These are phyloP conservation scores for Amphiprion ocellaris DNA, from an alignment of 2,113 vertebrate species.

Conservation along the genomic window DNA sequence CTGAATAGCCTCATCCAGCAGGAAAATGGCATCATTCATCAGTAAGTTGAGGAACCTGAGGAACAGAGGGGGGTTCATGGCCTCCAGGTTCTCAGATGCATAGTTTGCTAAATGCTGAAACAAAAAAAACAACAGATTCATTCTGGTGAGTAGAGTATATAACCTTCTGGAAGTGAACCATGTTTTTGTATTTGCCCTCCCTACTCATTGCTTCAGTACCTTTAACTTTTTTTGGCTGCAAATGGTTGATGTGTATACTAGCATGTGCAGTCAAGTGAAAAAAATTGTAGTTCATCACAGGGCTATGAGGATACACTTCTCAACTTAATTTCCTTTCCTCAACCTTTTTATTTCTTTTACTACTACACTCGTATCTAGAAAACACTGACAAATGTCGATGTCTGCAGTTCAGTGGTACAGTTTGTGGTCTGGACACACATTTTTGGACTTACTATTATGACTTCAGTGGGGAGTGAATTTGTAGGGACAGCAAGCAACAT, in stretches of 20 bases:
- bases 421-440: neutral
- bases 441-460: neutral
- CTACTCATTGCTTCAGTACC: neutral
- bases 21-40: slow-evolving; percentile 97
- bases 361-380: neutral
- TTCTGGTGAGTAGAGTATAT: neutral
- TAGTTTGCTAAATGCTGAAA: slow-evolving; percentile 92
- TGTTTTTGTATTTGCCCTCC: no score
- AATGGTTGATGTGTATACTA: neutral
- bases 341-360: neutral
- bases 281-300: neutral
- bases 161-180: neutral
- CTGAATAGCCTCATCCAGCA: slow-evolving; percentile 99
- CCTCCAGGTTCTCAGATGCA: slow-evolving; percentile 96
- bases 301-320: neutral
- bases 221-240: neutral
- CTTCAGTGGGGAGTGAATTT: neutral
- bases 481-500: neutral
- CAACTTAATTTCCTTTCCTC: neutral
- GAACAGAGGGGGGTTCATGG: slow-evolving; percentile 97
- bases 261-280: neutral
- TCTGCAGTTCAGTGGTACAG: neutral
- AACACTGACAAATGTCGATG: neutral
- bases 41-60: slow-evolving; percentile 96
- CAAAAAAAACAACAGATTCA: neutral